Evolutionary conservation across 2,113 vertebrate genomes (phyloP), one percentile per base, ranked within the genome.

Genomic region (Microcebus griseorufus): DNA sequence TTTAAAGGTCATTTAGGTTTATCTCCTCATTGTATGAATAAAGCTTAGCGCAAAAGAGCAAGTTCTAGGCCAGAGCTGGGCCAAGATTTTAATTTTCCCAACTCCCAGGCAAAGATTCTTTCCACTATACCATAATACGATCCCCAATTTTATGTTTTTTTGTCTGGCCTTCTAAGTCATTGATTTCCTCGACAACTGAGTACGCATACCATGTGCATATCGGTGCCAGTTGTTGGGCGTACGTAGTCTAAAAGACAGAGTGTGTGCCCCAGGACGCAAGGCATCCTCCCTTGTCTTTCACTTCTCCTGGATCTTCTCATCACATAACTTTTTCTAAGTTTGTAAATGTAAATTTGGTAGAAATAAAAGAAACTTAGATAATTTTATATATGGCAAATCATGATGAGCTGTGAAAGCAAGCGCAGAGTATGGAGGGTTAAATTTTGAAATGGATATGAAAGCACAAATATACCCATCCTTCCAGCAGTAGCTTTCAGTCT

Each of bases 381-480:
- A 3, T 42, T 27, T 90, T 93, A 58, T n/a, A 6, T 55, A 14
- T 51, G 45, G 32, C 23, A 79, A 72, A 90, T 83, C 23, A 48
- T 39, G 6, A 64, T 32, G 22, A 65, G 62, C 37, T 83, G 1
- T 58, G 45, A 90, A 85, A 92, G 67, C 73, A 76, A 90, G 29
- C 51, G 58, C 58, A 62, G 58, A 58, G 27, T 80, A 73, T 65
- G 1, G 16, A 51, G 6, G 45, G 53, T 89, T 58, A 67, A 83
- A 64, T 84, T 69, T 95, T 88, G 39, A 88, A 87, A 55, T 84
- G 23, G 53, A 42, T 83, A 5, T 58, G 42, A 80, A 93, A 93
- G 81, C 14, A 75, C 72, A 89, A 78, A 73, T 10, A 69, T 0
- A 13, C 65, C 69, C 53, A 73, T 93, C 23, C 11, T 42, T 87